Evolutionary conservation across 2,797 vertebrate species (phyloP), one percentile per base, ranked within the genome.

Genomic region (Tinamus major): DNA sequence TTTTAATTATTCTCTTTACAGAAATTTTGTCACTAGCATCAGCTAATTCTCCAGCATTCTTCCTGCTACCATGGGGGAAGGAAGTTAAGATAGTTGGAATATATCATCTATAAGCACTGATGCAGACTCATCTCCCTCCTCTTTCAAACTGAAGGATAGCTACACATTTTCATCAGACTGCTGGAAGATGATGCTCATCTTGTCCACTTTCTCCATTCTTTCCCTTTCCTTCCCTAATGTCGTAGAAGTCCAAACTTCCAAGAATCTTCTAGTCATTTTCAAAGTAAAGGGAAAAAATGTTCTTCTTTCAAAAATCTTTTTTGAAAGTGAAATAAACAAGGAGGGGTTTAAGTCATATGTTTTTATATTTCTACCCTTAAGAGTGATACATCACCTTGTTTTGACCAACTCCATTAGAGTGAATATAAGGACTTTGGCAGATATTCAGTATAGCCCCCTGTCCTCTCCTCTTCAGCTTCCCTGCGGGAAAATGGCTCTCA

Each of bases 381-480:
- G 9, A 79, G 12, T n/a, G 26, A 61, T 24, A 29, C 55, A 71
- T 87, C 21, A 55, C 23, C 37, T 83, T 82, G 65, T 80, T 85
- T 87, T 90, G 26, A 80, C 41, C 13, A n/a, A 87, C 41, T 51
- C 37, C 67, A 13, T 58, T 44, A 51, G 7, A 88, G 14, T 24
- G 33, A 78, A 27, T 62, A 72, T 18, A 83, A 93, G 37, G 79
- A 44, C 4, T 4, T 10, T 71, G 62, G 55, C 80, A 89, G 62
- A 23, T 64, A 58, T 27, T 39, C 64, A 64, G 14, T 23, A 48
- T 29, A 37, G 46, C 79, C 27, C 29, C 29, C 59, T 59, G 58
- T 65, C 76, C 77, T 71, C 91, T 93, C 55, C 39, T 92, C 48
- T 92, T 77, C 69, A 55, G 15, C 15, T 87, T 94, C 59, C 15